These are phyloP conservation scores for Spisula solida DNA, from an alignment of 2,888 invertebrate genomes.

Conservation along the genomic window DNA sequence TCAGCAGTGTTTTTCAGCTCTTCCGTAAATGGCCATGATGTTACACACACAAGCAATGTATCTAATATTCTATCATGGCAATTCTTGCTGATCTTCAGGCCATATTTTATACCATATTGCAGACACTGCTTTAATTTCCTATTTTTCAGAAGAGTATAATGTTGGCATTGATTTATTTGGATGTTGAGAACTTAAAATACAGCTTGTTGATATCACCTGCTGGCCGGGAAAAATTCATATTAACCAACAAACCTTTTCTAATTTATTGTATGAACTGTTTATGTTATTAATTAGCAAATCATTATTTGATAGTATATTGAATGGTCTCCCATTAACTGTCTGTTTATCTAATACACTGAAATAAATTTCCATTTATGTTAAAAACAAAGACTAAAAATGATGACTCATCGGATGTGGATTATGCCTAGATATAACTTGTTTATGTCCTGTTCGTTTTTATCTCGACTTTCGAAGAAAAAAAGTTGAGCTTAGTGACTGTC, in stretches of 20 bases:
- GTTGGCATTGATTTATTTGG: background rate
- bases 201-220: background rate
- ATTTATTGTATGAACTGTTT: slow-evolving; percentile 6
- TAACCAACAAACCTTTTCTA: background rate
- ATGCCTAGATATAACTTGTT: too few species aligned
- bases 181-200: background rate
- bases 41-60: background rate
- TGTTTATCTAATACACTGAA: background rate
- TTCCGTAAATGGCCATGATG: background rate
- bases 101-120: background rate
- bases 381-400: too few species aligned
- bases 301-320: background rate
- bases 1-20: background rate
- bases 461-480: too few species aligned
- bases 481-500: too few species aligned
- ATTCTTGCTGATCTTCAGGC: background rate
- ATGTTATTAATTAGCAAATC: background rate
- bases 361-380: background rate
- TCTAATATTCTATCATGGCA: background rate
- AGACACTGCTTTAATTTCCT: slow-evolving; percentile 5
- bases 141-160: background rate
- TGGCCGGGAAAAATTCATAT: background rate
- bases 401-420: too few species aligned
- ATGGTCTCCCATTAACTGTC: background rate
- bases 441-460: too few species aligned